These are phyloP conservation scores for Scortum barcoo DNA, from an alignment of 2,113 vertebrate species.

Conservation along the genomic window DNA sequence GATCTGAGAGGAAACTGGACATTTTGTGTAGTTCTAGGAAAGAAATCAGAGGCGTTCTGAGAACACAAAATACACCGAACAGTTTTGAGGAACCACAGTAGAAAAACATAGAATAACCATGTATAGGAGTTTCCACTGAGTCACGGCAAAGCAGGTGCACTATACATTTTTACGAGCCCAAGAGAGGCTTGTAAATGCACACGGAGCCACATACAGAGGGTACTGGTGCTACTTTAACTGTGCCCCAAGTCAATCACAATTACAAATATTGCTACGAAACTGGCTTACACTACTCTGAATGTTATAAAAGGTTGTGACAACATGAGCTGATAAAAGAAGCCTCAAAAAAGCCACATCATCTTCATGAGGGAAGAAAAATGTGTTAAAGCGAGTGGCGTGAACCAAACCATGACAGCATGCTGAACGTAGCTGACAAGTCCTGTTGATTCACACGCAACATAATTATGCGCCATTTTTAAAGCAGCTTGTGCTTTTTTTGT, in stretches of 20 bases:
- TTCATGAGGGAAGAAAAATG: neutral
- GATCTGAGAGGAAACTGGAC: constrained; percentile 23
- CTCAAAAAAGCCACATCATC: neutral
- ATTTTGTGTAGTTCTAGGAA: constrained; percentile 44
- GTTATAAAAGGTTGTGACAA: neutral
- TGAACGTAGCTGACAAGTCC: neutral
- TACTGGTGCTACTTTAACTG: no score
- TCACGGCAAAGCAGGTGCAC: constrained; percentile 46
- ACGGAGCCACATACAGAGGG: neutral
- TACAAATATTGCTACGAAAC: neutral
- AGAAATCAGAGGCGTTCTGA: constrained; percentile 18
- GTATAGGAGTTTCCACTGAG: constrained; percentile 50
- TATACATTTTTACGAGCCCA: constrained; percentile 18
- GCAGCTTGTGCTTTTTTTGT: neutral
- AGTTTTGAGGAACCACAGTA: constrained; percentile 39
- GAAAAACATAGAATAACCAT: constrained; percentile 30
- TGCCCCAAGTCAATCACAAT: neutral
- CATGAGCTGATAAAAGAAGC: neutral
- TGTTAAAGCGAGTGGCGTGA: neutral
- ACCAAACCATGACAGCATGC: neutral
- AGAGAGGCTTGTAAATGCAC: neutral
- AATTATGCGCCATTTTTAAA: neutral
- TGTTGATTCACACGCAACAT: neutral
- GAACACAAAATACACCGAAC: constrained; percentile 16
- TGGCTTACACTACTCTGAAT: neutral